Evolutionary conservation across 2,888 invertebrate species (phyloP), one percentile per base, ranked within the genome.

Genomic region (Morpho helenor): DNA sequence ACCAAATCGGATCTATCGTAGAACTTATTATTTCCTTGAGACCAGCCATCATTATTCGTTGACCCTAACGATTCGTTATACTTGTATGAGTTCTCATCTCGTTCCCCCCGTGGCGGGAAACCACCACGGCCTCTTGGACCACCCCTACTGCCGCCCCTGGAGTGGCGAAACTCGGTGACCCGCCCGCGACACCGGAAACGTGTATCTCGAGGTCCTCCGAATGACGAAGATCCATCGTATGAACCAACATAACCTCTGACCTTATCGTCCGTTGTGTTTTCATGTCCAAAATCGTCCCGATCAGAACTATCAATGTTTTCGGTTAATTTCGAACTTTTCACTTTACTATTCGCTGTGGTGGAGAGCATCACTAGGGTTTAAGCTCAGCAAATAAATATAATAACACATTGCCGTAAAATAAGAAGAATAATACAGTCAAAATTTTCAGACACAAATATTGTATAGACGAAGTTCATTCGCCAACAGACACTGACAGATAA

Each of bases 331-430:
- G 91, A 85, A 87, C 92, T 92, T 90, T 92, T 93, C 68, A 92
- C 87, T 91, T 93, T 93, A 86, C 88, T 93, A 80, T 90, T 87
- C 82, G 91, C 84, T 82, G 91, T 93, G 83, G 93, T 93, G 82
- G 93, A 92, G 92, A 93, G 84, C 94, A 94, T 94, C 85, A 93
- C 93, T 84, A 78, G 70, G 79, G 79, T 75, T 77, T 76, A 77
- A 74, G 70, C 71, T 74, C 64, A 75, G 70, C 67, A 76, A 71
- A 73, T 70, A 71, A 74, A 70, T 84, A 72, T 74, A 73, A 82
- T 74, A 79, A 84, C 83, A 85, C 88, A 89, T 89, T 85, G 84
- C 84, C 85, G 78, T 79, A 82, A 82, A 78, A 80, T 78, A 59
- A 79, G 75, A 75, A 76, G 75, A 81, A 86, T 61, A 85, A 80